A percentile compares a stretch with the other conserved stretches of the same genome.
Conservation (phyloP, 2,888 invertebrate species). For the Synergus gifuensis region DNA sequence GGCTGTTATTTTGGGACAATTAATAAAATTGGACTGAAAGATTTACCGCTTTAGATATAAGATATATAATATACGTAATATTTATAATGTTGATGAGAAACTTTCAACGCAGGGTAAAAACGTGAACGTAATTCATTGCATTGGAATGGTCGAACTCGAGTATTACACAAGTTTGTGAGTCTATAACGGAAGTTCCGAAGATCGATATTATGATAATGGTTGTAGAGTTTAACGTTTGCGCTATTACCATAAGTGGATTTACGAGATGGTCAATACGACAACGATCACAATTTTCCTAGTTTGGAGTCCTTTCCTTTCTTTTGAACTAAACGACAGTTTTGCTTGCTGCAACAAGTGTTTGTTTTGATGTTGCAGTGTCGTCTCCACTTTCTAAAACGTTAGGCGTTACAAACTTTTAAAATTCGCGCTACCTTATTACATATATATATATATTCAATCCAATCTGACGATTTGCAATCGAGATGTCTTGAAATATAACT, state of each 20-base stretch:
- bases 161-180: slow-evolving; percentile 4
- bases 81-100: not conserved
- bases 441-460: not conserved
- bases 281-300: not conserved
- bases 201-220: slow-evolving; percentile 4
- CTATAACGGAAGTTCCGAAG: slow-evolving; percentile 7
- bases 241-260: slow-evolving; percentile 8
- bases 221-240: not conserved
- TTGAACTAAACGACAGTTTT: not conserved
- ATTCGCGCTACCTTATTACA: not conserved
- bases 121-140: not conserved
- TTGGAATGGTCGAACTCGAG: not conserved
- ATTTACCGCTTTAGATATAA: no score
- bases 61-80: no score
- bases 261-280: not conserved
- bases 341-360: not conserved
- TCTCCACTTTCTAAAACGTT: slow-evolving; percentile 24
- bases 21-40: no score
- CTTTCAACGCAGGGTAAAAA: not conserved
- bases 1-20: no score
- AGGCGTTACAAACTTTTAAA: not conserved
- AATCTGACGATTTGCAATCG: not conserved
- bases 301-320: not conserved
- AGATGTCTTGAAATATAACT: not conserved
- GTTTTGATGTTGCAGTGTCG: slow-evolving; percentile 10